These are phyloP conservation scores for Argyresthia albistria DNA, from an alignment of 2,888 invertebrate genomes.

Conservation along the genomic window DNA sequence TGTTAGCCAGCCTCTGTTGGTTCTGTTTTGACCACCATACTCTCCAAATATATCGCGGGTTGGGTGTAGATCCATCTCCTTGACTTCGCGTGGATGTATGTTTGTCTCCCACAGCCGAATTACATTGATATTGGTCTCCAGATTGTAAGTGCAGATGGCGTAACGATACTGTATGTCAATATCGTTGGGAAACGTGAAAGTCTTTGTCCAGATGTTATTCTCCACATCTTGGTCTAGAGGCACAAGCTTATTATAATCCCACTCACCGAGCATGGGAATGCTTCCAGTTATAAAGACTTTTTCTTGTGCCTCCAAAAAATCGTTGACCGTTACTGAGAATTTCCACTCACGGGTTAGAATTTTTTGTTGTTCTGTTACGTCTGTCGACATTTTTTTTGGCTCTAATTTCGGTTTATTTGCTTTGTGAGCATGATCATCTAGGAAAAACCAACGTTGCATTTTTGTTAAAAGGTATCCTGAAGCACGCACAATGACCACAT, in stretches of 20 bases:
- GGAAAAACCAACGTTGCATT: slow-evolving; percentile 79
- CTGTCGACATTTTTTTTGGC: slow-evolving; percentile 33
- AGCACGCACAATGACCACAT: not conserved
- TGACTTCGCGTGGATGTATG: slow-evolving; percentile 76
- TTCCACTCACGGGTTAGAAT: slow-evolving; percentile 41
- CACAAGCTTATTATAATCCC: slow-evolving; percentile 76
- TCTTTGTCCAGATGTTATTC: slow-evolving; percentile 74
- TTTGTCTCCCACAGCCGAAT: slow-evolving; percentile 88
- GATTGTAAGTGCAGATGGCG: slow-evolving; percentile 79
- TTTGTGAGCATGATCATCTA: slow-evolving; percentile 68
- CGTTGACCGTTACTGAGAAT: slow-evolving; percentile 62
- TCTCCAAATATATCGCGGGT: slow-evolving; percentile 78
- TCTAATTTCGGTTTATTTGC: slow-evolving; percentile 20
- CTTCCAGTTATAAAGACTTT: slow-evolving; percentile 80
- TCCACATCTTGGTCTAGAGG: slow-evolving; percentile 59
- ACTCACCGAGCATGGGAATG: slow-evolving; percentile 78
- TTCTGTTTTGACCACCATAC: slow-evolving; percentile 65
- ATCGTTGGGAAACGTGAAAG: slow-evolving; percentile 77
- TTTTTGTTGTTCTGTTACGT: slow-evolving; percentile 16
- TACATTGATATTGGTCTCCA: slow-evolving; percentile 70
- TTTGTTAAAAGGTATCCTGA: not conserved
- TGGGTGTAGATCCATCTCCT: slow-evolving; percentile 45
- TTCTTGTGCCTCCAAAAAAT: slow-evolving; percentile 73
- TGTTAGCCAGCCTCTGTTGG: slow-evolving; percentile 89
- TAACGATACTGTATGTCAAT: slow-evolving; percentile 82